Base-by-base conservation (phyloP, 2,113 vertebrate species). In the Brachionichthys hirsutus region DNA sequence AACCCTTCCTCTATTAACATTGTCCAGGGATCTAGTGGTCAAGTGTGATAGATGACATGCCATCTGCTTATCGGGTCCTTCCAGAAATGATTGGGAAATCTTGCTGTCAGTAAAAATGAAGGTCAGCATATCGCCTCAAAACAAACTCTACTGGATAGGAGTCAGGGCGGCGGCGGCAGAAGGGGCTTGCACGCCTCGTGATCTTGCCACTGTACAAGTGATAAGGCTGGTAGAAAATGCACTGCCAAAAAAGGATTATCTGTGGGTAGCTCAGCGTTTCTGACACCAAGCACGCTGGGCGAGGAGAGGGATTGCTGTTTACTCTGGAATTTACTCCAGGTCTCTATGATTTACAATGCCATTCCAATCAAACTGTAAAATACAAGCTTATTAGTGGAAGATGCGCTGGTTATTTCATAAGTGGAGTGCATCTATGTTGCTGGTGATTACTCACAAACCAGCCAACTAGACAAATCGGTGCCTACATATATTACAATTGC, bases 31-130 rank as follows among this genome's bases (percentile, higher is more conserved):
- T 85, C 67, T 67, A 36, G 73, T 70, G 84, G 87, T 91, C 83
- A 87, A 82, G 77, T 79, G 75, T 88, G 86, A 90, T 86, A 81
- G 71, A 91, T 82, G 85, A 60, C 75, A 78, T 81, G 71, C 77
- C 83, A 85, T 80, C 71, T 86, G 88, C 84, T 90, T 89, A 91
- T 91, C 87, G 80, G 85, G 68, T 24, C 54, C 64, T 71, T 82
- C 67, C 89, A 91, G 85, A 81, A 75, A 81, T 70, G 64, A 80
- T 59, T 73, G 57, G 47, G 45, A 9, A 55, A 74, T 73, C 78
- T 83, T 77, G 63, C 50, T 18, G 30, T 59, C n/a, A 36, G 76
- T 64, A 71, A 86, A 84, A 82, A 70, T 80, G 79, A 89, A 90
- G 90, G 85, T 89, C 85, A 89, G 80, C 73, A 47, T 68, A 76